A percentile compares a stretch with the other conserved stretches of the same genome.
phyloP scores from a whole-genome alignment of 2,113 vertebrate species.

The Athene noctua region DNA sequence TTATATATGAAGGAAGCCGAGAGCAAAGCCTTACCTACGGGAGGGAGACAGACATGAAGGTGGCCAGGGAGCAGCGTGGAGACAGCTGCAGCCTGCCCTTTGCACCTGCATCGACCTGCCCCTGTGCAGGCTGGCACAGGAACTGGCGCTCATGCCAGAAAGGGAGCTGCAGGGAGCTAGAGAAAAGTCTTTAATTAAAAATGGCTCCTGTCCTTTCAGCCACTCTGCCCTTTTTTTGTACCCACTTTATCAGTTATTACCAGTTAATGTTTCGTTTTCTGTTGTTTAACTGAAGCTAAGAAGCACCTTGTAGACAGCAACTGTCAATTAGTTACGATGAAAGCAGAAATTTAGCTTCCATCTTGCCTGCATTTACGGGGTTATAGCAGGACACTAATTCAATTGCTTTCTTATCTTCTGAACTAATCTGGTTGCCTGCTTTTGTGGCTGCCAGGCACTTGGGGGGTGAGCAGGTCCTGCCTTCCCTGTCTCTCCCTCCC shows the following conservation, averaged over 20 bases:
- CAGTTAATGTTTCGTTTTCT: constrained; percentile 24
- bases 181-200: background rate
- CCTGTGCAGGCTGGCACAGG: background rate
- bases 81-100: fast-evolving
- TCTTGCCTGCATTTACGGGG: background rate
- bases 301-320: background rate
- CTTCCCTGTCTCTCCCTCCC: background rate
- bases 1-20: fast-evolving
- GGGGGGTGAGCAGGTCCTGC: background rate
- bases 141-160: background rate
- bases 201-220: background rate
- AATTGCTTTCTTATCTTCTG: constrained; percentile 29
- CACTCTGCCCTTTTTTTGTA: background rate
- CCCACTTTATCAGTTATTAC: background rate
- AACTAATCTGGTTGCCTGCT: background rate
- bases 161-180: background rate
- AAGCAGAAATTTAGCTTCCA: constrained; percentile 33
- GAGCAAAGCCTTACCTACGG: background rate
- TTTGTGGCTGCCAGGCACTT: background rate
- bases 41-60: background rate
- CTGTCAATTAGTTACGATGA: constrained; percentile 37
- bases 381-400: background rate
- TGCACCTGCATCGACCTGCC: fast-evolving
- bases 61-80: fast-evolving
- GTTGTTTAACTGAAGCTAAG: background rate